Base-by-base conservation (phyloP, 2,888 invertebrate species). In the Spodoptera littoralis region DNA sequence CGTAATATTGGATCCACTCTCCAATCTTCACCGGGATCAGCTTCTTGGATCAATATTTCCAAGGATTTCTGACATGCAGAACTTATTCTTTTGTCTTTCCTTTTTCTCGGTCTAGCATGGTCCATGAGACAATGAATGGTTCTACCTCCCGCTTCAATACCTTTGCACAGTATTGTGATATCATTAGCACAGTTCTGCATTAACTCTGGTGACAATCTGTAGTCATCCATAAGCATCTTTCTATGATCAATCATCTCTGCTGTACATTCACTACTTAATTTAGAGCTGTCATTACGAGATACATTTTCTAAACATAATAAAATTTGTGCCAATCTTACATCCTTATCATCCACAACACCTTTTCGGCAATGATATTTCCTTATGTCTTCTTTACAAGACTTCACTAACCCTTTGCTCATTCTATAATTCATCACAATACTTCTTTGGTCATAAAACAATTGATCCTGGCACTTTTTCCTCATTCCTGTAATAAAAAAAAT, bases 51-150 rank as follows among this genome's bases (percentile, higher is more conserved):
- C 48, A 99, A 91, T 44, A 95, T 93, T 90, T 98, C 98, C 66
- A 99, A 89, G 56, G 98, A 97, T 85, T 97, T 96, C 86, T 97
- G 96, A 83, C 98, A 98, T 54, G 95, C 92, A 18, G 95, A 88
- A 43, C 96, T 96, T 36, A 98, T 96, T 72, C 97, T 93, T 81
- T 96, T 95, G 9, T 96, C 96, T 80, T 95, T 96, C 80, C 95
- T 94, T 81, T 95, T 95, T 74, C 96, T 95, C 1, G 96, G 95
- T 79, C 97, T 96, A 1, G 98, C 97, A 89, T 98, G 97, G 46
- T 97, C 97, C 98, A 99, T 98, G 48, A 99, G 93, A 87, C 99
- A 99, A 88, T 99, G 99, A 76, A 99, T 97, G 0, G 99, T 99
- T 85, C 97, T 97, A 0, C 98, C 98, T 4, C 98, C 98, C 59